Evolutionary conservation across 35 echinoderm and acorn worm genomes (phyloP), one percentile per base, ranked within the genome.

Genomic region (Ptychodera flava): DNA sequence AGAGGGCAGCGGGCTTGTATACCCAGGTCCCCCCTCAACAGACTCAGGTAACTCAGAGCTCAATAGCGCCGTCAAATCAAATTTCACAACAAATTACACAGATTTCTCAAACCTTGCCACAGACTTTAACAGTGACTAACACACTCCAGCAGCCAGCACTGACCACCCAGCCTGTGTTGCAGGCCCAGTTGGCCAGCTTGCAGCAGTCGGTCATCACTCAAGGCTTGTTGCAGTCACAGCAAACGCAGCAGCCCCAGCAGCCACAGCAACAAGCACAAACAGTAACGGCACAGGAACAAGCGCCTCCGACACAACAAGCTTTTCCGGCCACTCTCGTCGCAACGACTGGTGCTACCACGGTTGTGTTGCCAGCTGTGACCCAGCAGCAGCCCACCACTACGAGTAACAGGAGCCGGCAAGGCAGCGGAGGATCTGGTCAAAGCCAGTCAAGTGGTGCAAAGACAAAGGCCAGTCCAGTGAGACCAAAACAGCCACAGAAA

Each of bases 1-100:
- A 94, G 87, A 85, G 91, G 38, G 93, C 91, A 28, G 89, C 93
- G 2, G 88, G 85, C 28, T 85, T 91, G 52, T 88, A 91, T 31
- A 84, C 89, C 22, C 92, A 91, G 81, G 64, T 77, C 79, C 89
- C 33, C 53, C 80, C 76, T 31, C 77, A 35, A 0, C 89, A 91
- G 36, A 36, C 32, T 1, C 91, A 92, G 36, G 37, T 28, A 29
- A 85, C 87, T 38, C n/a, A n/a, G n/a, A n/a, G n/a, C n/a, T n/a
- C n/a, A n/a, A 12, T 64, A 64, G 6, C 6, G 22, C 45, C 6
- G 22, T 22, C 45, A 12, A 64, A 22, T 64, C 45, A 64, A 64
- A 12, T 64, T 6, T 12, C 45, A 64, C 45, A 64, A 22, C 45
- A 6, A 12, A 12, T 64, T 12, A 64, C 45, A 64, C 45, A 64